Evolutionary conservation across 2,113 vertebrate genomes (phyloP), one percentile per base, ranked within the genome.

Genomic region (Gopherus evgoodei): DNA sequence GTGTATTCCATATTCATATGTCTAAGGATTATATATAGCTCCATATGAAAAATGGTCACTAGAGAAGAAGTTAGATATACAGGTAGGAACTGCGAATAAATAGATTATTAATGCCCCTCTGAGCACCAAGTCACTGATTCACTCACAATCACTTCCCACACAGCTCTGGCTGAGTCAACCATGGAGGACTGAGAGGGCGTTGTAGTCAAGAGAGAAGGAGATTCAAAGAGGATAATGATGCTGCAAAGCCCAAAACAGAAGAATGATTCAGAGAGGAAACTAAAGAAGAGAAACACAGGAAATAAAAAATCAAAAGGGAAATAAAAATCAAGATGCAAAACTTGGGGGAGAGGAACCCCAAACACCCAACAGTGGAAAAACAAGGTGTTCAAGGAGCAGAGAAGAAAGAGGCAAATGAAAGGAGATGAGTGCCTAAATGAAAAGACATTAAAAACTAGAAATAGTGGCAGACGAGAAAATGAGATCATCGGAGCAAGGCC

Each of bases 131-230:
- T 85, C 89, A 76, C 97, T 97, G 97, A 98, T 91, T 98, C 97
- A 95, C 80, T 94, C 96, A 54, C 62, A 31, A 85, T 94, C 81
- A 78, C 82, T 91, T 97, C 98, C 98, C 98, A 98, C 98, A 96
- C 96, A 98, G 87, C 96, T 92, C 88, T 3, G 84, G 96, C 97
- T 98, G 98, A 98, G 97, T 98, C 98, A 98, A 94, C 91, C 83
- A 2, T 50, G 88, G 93, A 97, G 84, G 84, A 42, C 78, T 42
- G 93, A 95, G 97, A 97, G 93, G 97, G 97, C 69, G 89, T 97
- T 96, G 94, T 93, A 96, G 86, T 94, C 93, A 96, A 94, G 97
- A 96, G 88, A 91, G 93, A 91, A 92, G 96, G 96, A 92, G 88
- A 85, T 59, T 95, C 94, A 90, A 95, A 95, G 92, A 95, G 91